Evolutionary conservation across 2,888 invertebrate species (phyloP), one percentile per base, ranked within the genome.

Genomic region (Danaus chrysippus): DNA sequence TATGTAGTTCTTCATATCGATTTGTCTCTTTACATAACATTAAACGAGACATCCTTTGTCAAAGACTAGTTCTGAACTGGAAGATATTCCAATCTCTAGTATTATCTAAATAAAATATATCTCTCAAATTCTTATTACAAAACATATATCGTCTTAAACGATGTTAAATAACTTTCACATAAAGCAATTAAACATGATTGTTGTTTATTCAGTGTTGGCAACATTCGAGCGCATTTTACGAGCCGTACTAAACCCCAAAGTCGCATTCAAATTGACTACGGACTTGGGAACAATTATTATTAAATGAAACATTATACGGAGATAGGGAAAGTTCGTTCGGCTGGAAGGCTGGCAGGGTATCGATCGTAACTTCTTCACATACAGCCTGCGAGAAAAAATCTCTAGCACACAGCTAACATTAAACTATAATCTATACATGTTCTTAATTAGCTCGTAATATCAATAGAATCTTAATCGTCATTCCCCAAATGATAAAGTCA

Each of bases 341-440:
- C 62, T 68, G 68, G 70, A 59, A 15, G 17, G 53, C 1, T 54
- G 69, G 69, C 69, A 70, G 62, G 23, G 61, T 67, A 68, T 67
- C 68, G 59, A 54, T 43, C 58, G 55, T 54, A 67, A 64, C 68
- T 61, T 62, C 66, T 70, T 68, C 61, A 68, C 65, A 61, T 64
- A 59, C 64, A 60, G 57, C 59, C 60, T 63, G 63, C 66, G 65
- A 64, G 68, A n/a, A n/a, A n/a, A n/a, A n/a, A n/a, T n/a, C 67
- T 66, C 67, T 67, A 70, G 68, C 75, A 74, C 74, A 69, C 73
- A 71, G 66, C 68, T 74, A 75, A 77, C 81, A 73, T 71, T 73
- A 77, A 80, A 78, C 76, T n/a, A n/a, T n/a, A n/a, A n/a, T n/a
- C 80, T 78, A 78, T 75, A 78, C 74, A 76, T 69, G 78, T 76